Evolutionary conservation across 2,797 vertebrate species (phyloP).

Genomic region (Picus viridis): DNA sequence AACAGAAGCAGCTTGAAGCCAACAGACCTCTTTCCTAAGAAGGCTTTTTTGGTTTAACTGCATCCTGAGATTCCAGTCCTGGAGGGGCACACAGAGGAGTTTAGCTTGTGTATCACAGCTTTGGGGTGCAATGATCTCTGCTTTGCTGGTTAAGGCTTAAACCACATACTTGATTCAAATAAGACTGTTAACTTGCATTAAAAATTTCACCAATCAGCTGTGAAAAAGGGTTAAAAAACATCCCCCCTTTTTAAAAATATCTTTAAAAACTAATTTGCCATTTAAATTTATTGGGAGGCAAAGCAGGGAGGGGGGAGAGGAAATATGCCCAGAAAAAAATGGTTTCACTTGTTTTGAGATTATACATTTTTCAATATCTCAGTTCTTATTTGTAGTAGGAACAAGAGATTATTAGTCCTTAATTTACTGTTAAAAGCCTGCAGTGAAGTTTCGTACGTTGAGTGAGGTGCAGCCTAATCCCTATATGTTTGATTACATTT

Average conservation of each 20-base stretch:
- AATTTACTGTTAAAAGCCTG: conserved; percentile 71
- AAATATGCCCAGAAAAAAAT: conserved; percentile 11
- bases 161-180: not conserved
- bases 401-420: conserved; percentile 58
- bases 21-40: not conserved
- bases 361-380: conserved; percentile 35
- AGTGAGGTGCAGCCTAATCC: conserved; percentile 67
- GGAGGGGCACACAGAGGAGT: not conserved
- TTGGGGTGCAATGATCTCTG: not conserved
- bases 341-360: conserved; percentile 41
- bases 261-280: not conserved
- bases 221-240: not conserved
- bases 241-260: no score
- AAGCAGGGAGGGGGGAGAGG: not conserved
- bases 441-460: conserved; percentile 52
- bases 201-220: not conserved
- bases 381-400: conserved; percentile 56
- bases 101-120: rapidly evolving
- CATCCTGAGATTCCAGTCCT: not conserved
- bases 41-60: not conserved
- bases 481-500: conserved; percentile 51
- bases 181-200: not conserved
- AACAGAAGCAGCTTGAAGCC: not conserved
- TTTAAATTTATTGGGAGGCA: not conserved
- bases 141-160: not conserved